Percentiles rank a stretch among this genome's conserved stretches.
These are phyloP conservation scores for Limnothrissa miodon DNA, from an alignment of 2,113 vertebrate genomes.

Conservation along the genomic window DNA sequence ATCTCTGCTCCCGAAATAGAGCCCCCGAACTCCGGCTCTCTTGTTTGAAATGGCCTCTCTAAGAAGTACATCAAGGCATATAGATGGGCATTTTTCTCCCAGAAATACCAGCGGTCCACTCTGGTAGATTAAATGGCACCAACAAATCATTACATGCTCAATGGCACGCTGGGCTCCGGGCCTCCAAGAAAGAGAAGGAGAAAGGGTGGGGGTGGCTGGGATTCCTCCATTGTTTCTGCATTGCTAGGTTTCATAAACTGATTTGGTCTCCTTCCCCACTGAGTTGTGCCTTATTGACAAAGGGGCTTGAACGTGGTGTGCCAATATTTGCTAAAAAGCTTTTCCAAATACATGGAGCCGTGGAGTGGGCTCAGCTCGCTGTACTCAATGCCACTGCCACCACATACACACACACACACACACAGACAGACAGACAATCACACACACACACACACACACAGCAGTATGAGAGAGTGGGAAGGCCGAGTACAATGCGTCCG, in stretches of 20 bases:
- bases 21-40: background rate
- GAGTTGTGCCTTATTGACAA: constrained; percentile 63
- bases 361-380: constrained; percentile 41
- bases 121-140: constrained; percentile 48
- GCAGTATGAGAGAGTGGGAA: constrained; percentile 40
- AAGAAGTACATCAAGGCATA: constrained; percentile 30
- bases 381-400: background rate
- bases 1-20: background rate
- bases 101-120: constrained; percentile 46
- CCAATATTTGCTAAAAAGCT: constrained; percentile 76
- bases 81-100: constrained; percentile 30
- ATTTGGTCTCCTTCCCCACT: constrained; percentile 44
- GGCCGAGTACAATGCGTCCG: constrained; percentile 38
- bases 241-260: constrained; percentile 59
- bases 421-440: background rate
- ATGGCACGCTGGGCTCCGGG: constrained; percentile 34
- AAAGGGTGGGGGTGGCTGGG: constrained; percentile 36
- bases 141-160: constrained; percentile 37
- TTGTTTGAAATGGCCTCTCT: background rate
- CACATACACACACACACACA: constrained; percentile 3
- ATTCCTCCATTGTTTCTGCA: constrained; percentile 62
- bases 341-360: constrained; percentile 66
- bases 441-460: constrained; percentile 20
- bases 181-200: constrained; percentile 24
- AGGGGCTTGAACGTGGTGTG: constrained; percentile 59